These are phyloP conservation scores for Solen grandis DNA, from an alignment of 1,140 invertebrate genomes.

Conservation along the genomic window DNA sequence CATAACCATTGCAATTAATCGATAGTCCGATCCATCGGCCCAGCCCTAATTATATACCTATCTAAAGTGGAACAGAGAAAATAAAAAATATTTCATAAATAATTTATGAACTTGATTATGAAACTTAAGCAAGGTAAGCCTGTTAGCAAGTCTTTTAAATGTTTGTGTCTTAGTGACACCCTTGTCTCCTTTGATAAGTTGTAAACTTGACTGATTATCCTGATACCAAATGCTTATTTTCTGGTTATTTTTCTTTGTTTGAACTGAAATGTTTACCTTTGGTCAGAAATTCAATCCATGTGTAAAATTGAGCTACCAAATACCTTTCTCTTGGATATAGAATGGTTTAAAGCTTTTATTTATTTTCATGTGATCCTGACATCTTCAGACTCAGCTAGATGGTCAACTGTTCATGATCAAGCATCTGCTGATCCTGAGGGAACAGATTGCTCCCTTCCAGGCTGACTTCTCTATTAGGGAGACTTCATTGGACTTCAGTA, in stretches of 20 bases:
- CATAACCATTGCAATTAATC: no score
- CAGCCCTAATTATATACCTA: no score
- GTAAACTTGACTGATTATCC: neutral
- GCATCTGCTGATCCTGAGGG: constrained; percentile 96
- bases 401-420: constrained; percentile 98
- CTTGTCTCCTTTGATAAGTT: neutral
- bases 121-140: no score
- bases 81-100: no score
- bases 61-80: no score
- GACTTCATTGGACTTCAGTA: constrained; percentile 94
- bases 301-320: neutral
- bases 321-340: neutral
- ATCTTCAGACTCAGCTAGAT: constrained; percentile 88
- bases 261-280: neutral
- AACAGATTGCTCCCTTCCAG: constrained; percentile 99
- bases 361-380: no score
- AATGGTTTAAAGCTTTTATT: neutral
- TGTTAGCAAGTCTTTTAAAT: no score
- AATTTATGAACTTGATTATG: no score
- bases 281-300: neutral
- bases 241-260: neutral
- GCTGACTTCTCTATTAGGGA: constrained; percentile 97
- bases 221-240: neutral
- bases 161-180: no score
- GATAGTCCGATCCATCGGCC: no score